Percentiles rank a stretch among this genome's conserved stretches.
phyloP scores from a whole-genome alignment of 2,113 vertebrate species.

The Hassar affinis region DNA sequence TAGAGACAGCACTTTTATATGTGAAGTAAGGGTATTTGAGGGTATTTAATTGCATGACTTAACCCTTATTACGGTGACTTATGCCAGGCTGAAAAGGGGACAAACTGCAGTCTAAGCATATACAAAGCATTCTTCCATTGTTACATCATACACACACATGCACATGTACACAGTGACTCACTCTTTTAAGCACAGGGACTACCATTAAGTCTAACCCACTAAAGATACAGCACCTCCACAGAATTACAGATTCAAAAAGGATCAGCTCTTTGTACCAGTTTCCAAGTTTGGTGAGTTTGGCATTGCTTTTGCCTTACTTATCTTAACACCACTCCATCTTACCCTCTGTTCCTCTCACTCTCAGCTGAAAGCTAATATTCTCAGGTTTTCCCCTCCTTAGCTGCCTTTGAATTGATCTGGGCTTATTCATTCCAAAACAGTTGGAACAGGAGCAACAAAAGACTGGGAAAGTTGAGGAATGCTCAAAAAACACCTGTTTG shows the following conservation, averaged over 20 bases:
- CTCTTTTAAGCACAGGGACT: background rate
- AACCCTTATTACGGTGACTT: background rate
- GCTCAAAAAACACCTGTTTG: no score
- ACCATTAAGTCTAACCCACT: background rate
- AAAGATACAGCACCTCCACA: background rate
- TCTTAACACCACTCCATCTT: background rate
- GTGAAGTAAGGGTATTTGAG: background rate
- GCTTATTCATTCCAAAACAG: background rate
- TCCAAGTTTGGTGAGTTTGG: background rate
- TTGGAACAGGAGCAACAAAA: no score
- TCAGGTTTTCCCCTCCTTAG: background rate
- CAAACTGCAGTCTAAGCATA: background rate
- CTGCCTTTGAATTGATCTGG: background rate
- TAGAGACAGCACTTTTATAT: background rate
- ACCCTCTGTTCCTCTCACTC: background rate
- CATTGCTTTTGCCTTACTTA: background rate
- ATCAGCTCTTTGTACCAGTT: background rate
- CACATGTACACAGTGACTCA: slow-evolving; percentile 3
- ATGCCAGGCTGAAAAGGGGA: background rate
- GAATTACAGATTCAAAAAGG: background rate
- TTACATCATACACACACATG: background rate
- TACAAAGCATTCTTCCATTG: background rate
- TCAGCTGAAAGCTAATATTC: background rate
- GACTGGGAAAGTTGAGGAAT: no score
- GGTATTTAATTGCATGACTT: background rate